Evolutionary conservation across 2,888 invertebrate genomes (phyloP).

Genomic region (Pandemis cinnamomeana): DNA sequence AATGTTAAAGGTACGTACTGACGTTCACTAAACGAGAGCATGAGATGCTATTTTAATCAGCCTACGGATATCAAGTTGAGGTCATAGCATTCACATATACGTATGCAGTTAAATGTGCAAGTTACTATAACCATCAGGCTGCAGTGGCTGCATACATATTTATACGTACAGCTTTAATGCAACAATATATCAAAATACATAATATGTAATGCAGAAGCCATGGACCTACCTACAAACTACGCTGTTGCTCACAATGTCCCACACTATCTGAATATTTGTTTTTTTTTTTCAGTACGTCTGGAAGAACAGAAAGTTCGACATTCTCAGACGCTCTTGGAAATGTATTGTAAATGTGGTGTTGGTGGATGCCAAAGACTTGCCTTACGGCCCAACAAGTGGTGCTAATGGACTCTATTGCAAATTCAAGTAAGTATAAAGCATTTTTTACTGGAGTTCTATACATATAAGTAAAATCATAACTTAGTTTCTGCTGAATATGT

Average conservation of each 20-base stretch:
- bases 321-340: slow-evolving; percentile 72
- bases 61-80: background rate
- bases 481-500: too few relatives aligned
- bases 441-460: background rate
- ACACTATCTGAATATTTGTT: slow-evolving; percentile 4
- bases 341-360: slow-evolving; percentile 75
- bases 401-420: slow-evolving; percentile 75
- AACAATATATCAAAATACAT: background rate
- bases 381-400: slow-evolving; percentile 62
- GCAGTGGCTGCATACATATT: background rate
- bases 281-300: slow-evolving; percentile 69
- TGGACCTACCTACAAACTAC: too few relatives aligned
- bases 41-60: too few relatives aligned
- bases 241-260: too few relatives aligned
- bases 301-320: slow-evolving; percentile 75
- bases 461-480: too few relatives aligned
- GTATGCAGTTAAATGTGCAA: background rate
- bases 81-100: background rate
- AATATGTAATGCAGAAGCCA: too few relatives aligned
- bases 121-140: background rate
- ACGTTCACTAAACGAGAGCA: too few relatives aligned
- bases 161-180: background rate
- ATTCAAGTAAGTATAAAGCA: slow-evolving; percentile 66
- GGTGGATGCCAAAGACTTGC: slow-evolving; percentile 75
- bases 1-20: too few relatives aligned